phyloP scores from a whole-genome alignment of 2,113 vertebrate genomes.

The Sceloporus tristichus region DNA sequence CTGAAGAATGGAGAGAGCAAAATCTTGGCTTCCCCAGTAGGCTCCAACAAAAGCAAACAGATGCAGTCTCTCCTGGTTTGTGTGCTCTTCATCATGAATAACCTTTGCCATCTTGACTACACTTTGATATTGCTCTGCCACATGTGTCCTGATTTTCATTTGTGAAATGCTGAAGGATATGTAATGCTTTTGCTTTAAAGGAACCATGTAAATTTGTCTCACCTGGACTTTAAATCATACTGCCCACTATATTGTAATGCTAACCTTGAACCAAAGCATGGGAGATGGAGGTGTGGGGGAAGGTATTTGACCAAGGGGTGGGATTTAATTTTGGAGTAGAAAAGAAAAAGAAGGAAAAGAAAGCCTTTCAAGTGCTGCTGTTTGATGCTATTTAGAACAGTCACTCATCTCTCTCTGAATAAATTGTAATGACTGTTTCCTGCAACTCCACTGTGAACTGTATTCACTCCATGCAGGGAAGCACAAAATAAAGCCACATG shows the following conservation, averaged over 20 bases:
- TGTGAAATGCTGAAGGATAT: no score
- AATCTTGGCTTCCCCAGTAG: no score
- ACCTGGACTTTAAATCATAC: slow-evolving; percentile 30
- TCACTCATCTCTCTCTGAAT: slow-evolving; percentile 63
- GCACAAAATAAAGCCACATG: slow-evolving; percentile 68
- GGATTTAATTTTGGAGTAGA: slow-evolving; percentile 8
- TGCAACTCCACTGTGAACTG: slow-evolving; percentile 63
- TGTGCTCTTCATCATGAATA: no score
- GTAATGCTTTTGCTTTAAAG: slow-evolving; percentile 32
- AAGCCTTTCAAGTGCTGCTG: slow-evolving; percentile 49
- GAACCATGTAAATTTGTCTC: slow-evolving; percentile 53
- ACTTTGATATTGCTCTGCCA: no score
- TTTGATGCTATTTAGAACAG: slow-evolving; percentile 66
- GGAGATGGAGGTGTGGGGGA: not conserved
- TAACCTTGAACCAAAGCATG: slow-evolving; percentile 57
- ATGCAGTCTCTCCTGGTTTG: no score
- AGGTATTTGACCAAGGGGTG: slow-evolving; percentile 49
- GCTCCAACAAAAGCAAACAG: no score
- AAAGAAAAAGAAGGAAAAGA: not conserved
- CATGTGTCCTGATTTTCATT: no score
- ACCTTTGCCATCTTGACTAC: no score
- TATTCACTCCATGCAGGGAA: slow-evolving; percentile 66
- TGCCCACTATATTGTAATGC: slow-evolving; percentile 46
- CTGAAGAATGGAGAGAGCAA: no score
- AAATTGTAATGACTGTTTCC: slow-evolving; percentile 74